Conservation (phyloP, 2,888 invertebrate species). For the Strigamia maritima region DNA sequence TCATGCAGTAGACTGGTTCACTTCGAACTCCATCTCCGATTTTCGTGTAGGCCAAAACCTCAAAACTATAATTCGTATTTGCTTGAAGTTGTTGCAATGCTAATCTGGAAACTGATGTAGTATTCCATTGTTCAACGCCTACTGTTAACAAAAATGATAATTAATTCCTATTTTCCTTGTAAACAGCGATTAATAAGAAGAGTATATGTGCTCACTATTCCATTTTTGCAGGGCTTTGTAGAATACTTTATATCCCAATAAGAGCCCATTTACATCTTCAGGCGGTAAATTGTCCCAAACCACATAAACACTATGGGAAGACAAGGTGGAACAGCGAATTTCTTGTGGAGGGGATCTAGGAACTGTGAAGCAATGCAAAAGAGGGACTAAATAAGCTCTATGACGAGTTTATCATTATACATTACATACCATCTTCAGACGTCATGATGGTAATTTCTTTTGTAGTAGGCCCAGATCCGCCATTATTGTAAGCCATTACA, state of each 20-base stretch:
- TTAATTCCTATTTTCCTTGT: background rate
- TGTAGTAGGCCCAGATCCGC: slow-evolving; percentile 46
- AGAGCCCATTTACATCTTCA: background rate
- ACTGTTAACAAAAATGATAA: background rate
- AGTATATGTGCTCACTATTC: background rate
- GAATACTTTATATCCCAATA: slow-evolving; percentile 33
- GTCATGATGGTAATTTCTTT: slow-evolving; percentile 44
- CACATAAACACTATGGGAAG: slow-evolving; percentile 29
- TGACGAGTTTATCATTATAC: background rate
- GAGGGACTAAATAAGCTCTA: background rate
- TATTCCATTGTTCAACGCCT: background rate
- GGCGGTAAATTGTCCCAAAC: background rate
- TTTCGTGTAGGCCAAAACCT: slow-evolving; percentile 9
- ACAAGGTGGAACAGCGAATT: slow-evolving; percentile 17
- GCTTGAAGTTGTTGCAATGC: background rate
- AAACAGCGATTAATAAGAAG: background rate
- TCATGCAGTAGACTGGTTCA: background rate
- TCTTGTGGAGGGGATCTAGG: background rate
- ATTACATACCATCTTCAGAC: slow-evolving; percentile 45
- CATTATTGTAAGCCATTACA: slow-evolving; percentile 46
- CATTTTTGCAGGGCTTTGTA: slow-evolving; percentile 13
- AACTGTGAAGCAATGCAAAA: slow-evolving; percentile 24
- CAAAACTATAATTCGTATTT: background rate
- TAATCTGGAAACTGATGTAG: slow-evolving; percentile 8
- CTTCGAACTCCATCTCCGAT: slow-evolving; percentile 5